Base-by-base conservation (phyloP, 2,113 vertebrate species). In the Leptosomus discolor region DNA sequence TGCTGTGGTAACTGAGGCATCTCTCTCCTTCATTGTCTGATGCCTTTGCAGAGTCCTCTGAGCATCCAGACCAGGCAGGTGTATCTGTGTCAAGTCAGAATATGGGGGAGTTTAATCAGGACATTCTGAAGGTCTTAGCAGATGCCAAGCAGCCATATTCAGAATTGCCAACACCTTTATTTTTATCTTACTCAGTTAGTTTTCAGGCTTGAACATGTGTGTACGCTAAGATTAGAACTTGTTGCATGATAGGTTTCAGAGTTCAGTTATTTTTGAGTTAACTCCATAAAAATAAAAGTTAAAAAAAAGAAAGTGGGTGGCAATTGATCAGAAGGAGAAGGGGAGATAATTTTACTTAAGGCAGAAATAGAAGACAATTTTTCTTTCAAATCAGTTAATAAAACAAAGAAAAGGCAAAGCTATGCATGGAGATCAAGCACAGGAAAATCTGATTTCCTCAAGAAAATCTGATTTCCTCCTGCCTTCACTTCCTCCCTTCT, bases 141-240 rank as follows among this genome's bases (percentile, higher is more conserved):
- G 76, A 93, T 91, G 83, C 58, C 78, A 81, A 89, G 39, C 64
- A 94, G 69, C 43, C 94, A 76, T 94, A 86, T 60, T 94, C 45
- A 18, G 96, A 90, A 94, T 96, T 79, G 75, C 74, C 51, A 88
- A 48, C 77, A 91, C 51, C 60, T 94, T 96, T 97, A 97, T 97
- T 97, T 97, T 97, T 97, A 95, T 97, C 95, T 88, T 71, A 58
- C 43, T 89, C 15, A 20, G 43, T 96, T 90, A 90, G 69, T 94
- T 86, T 94, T 95, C 96, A 97, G 92, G 94, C 36, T 88, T 83
- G 90, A 93, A 95, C 96, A 96, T 91, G 74, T 96, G 94, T 76
- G n/a, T 92, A 68, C 50, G 11, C 96, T 96, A 94, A 93, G 76
- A 94, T 97, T 97, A 94, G 91, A 88, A 88, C 60, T 92, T 95